Percentiles rank a stretch among this genome's conserved stretches.
Evolutionary conservation across 2,113 vertebrate genomes (phyloP).

Genomic region (Calcarius ornatus): DNA sequence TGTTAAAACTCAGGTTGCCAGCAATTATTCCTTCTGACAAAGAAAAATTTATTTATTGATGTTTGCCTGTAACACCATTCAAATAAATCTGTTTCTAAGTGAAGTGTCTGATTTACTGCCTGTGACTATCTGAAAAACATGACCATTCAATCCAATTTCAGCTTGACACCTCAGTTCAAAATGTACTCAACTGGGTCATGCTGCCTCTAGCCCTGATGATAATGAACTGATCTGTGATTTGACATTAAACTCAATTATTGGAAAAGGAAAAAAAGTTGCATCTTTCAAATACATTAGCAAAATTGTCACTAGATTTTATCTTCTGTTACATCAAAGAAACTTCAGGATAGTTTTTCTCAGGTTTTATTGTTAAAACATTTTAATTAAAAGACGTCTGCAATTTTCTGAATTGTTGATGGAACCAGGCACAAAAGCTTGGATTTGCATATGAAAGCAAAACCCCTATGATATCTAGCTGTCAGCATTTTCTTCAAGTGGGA

Average conservation of each 20-base stretch:
- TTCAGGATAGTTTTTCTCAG: slow-evolving; percentile 35
- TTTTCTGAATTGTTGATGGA: slow-evolving; percentile 55
- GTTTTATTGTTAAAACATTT: slow-evolving; percentile 69
- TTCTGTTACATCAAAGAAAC: slow-evolving; percentile 49
- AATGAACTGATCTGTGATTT: slow-evolving; percentile 59
- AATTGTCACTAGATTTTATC: slow-evolving; percentile 50
- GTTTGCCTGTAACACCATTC: slow-evolving; percentile 58
- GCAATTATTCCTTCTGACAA: slow-evolving; percentile 69
- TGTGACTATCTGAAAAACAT: slow-evolving; percentile 71
- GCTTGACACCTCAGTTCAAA: slow-evolving; percentile 68
- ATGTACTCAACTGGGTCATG: slow-evolving; percentile 27
- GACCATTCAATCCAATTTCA: slow-evolving; percentile 66
- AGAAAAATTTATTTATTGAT: slow-evolving; percentile 74
- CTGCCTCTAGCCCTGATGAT: slow-evolving; percentile 22
- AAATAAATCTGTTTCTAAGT: slow-evolving; percentile 75
- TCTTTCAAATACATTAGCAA: slow-evolving; percentile 39
- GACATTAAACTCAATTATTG: slow-evolving; percentile 70
- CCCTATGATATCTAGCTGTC: slow-evolving; percentile 47
- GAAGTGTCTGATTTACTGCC: slow-evolving; percentile 62
- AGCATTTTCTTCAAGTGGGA: slow-evolving; percentile 18
- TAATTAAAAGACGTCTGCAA: slow-evolving; percentile 59
- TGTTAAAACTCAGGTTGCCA: slow-evolving; percentile 60
- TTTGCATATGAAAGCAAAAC: slow-evolving; percentile 71
- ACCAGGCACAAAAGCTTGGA: background rate
- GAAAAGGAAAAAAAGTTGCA: background rate